Evolutionary conservation across 2,888 invertebrate genomes (phyloP).

Genomic region (Agriopis marginaria): DNA sequence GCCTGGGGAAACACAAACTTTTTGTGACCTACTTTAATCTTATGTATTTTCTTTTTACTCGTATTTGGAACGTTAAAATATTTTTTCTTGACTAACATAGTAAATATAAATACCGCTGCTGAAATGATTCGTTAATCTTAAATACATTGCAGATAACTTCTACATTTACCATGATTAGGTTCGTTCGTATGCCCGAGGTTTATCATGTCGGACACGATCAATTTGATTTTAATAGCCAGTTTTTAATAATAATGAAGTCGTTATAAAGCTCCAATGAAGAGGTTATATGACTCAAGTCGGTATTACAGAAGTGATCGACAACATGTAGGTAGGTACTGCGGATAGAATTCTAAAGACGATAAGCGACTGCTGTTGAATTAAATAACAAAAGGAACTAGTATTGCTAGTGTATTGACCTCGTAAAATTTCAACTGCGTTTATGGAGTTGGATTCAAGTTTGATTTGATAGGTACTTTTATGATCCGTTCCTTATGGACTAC

Average conservation of each 20-base stretch:
- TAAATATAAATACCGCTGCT: no score
- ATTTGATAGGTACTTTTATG: conserved; percentile 13
- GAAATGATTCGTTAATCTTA: no score
- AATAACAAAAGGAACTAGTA: conserved; percentile 33
- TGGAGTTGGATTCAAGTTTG: conserved; percentile 8
- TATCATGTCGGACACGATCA: no score
- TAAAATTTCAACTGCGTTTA: conserved; percentile 26
- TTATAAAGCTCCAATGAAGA: neutral
- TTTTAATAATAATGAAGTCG: no score
- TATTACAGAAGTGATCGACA: conserved; percentile 26
- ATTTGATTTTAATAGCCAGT: no score
- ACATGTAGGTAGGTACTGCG: conserved; percentile 22
- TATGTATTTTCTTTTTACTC: neutral
- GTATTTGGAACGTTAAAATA: neutral
- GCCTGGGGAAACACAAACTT: conserved; percentile 10
- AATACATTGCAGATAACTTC: no score
- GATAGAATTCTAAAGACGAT: conserved; percentile 36
- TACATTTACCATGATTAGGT: no score
- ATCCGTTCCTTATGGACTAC: conserved; percentile 5
- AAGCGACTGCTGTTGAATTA: conserved; percentile 36
- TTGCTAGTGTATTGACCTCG: conserved; percentile 35
- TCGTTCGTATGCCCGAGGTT: no score
- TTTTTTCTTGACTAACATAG: neutral
- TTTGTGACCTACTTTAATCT: conserved; percentile 6
- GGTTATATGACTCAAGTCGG: conserved; percentile 20